Base-by-base conservation (phyloP, 2,888 invertebrate genomes). In the Drosophila borealis region DNA sequence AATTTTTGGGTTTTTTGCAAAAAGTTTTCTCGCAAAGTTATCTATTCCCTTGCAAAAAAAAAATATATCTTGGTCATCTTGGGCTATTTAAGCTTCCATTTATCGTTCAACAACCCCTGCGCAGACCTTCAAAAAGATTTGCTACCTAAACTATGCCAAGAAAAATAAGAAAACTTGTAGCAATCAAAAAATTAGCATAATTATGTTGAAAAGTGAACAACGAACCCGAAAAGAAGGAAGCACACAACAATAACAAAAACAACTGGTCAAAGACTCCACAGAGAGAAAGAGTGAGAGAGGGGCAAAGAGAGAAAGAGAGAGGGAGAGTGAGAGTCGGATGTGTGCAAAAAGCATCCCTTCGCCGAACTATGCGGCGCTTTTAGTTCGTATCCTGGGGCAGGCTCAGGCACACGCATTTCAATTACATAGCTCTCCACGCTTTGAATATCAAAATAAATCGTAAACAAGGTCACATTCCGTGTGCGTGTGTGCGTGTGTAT, bases 371-470 rank as follows among this genome's bases (percentile, higher is more conserved):
- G 61, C 69, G 73, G 46, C 55, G 49, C 57, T 59, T 61, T 48
- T 19, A 48, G 46, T 50, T 48, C 60, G 56, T 77, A 78, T 74
- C 78, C 78, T 76, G 78, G 62, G 70, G 76, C 77, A 77, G 46
- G 76, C 77, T 73, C 25, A 62, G 49, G 33, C 55, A 62, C 57
- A 70, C 66, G 70, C 74, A 77, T 77, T 77, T 77, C 74, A 77
- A 74, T 70, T 77, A 69, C 78, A 49, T 41, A 49, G 46, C 56
- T 74, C 59, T 73, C 76, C 51, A 63, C 74, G 56, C 74, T 83
- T 84, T 87, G 78, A 87, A 87, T 84, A 84, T 84, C 83, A 87
- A 87, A 84, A 84, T 84, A 84, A 87, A 84, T 81, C 85, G 87
- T 87, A 87, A 84, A 84, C 83, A 84, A 84, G 87, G 83, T 87